Percentiles rank a stretch among this genome's conserved stretches.
These are phyloP conservation scores for Platycercus adscitus DNA, from an alignment of 2,113 vertebrate species.

Conservation along the genomic window DNA sequence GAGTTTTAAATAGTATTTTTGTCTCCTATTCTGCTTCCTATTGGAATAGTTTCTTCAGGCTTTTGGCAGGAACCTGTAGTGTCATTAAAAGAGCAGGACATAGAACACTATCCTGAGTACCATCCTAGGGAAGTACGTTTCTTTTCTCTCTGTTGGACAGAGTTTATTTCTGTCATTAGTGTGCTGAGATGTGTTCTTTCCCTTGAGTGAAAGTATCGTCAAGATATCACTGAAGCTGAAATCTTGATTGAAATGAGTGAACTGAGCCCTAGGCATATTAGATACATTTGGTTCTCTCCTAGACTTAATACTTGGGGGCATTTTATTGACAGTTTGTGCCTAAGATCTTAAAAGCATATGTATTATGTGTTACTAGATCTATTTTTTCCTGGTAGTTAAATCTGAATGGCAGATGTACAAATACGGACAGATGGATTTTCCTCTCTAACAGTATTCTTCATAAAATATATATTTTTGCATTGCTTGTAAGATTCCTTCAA, in stretches of 20 bases:
- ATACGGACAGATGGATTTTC: not conserved
- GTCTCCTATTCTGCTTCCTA: not conserved
- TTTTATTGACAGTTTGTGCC: not conserved
- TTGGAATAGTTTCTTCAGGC: not conserved
- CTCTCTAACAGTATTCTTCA: not conserved
- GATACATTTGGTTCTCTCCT: not conserved
- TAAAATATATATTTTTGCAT: not conserved
- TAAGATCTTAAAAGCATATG: not conserved
- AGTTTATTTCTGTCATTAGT: not conserved
- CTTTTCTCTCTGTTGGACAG: not conserved
- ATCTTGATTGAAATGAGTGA: not conserved
- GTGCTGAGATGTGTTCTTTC: not conserved
- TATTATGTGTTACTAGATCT: not conserved
- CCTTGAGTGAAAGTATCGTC: not conserved
- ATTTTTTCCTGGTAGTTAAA: not conserved
- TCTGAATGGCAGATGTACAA: not conserved
- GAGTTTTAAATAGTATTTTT: not conserved
- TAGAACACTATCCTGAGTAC: fast-evolving
- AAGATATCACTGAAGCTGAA: not conserved
- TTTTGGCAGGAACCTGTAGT: not conserved
- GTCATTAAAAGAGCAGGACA: not conserved
- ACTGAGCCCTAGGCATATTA: not conserved
- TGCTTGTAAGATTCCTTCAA: not conserved
- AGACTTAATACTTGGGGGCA: not conserved
- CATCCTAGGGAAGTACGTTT: not conserved